Evolutionary conservation across 2,888 invertebrate genomes (phyloP), one percentile per base, ranked within the genome.

Genomic region (Eueremaeus valkanovi): DNA sequence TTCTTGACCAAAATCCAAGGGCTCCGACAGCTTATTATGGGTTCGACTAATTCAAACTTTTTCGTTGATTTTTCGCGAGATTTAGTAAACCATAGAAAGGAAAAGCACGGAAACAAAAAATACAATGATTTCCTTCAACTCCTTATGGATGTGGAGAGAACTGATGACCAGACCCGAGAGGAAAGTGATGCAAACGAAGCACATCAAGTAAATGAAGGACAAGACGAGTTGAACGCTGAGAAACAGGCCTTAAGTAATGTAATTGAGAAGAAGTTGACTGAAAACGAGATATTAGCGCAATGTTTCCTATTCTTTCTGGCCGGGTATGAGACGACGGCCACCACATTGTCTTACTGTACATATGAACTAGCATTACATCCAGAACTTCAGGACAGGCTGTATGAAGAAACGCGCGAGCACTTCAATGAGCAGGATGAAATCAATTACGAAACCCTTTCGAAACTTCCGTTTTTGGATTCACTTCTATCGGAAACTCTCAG

Each of bases 271-370:
- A 72, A 45, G 21, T 29, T 72, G 29, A 72, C 72, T 1, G 72
- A 72, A 24, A 49, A 68, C 8, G 77, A 76, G 24, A 75, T 76
- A 16, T 31, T 76, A 21, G 75, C 45, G 29, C 77, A 76, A 73
- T 51, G 76, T 36, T 24, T 76, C 21, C 27, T 75, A 8, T 76
- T 76, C 31, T 61, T 76, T 18, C 31, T 76, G 24, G 75, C 77
- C 40, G 77, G 73, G 16, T 72, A 73, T 27, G 77, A 76, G 33
- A 75, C 77, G 11, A 76, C 77, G 36, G 66, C 75, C n/a, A 45
- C 72, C n/a, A 66, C 77, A 9, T 18, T 76, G n/a, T 70, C 66
- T 3, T 31, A 51, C 29, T 27, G 55, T 21, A 27, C 31, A 6
- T 76, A 75, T 51, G 27, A 31, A 18, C 21, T 76, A 21, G 68